phyloP scores from a whole-genome alignment of 2,888 invertebrate species.

The Lordiphosa andalusiaca region DNA sequence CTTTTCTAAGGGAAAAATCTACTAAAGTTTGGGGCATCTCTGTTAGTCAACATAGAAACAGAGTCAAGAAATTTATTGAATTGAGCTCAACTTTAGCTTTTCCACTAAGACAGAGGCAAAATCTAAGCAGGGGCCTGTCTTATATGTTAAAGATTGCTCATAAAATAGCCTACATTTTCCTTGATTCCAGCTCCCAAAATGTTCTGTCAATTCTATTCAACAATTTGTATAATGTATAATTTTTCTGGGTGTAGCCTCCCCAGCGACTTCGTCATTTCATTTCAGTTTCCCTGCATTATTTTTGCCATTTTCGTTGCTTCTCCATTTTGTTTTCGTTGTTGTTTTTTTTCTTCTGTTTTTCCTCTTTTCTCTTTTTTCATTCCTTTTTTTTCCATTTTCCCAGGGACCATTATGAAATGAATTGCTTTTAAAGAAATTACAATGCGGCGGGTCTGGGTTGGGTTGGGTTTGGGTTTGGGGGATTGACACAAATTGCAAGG shows the following conservation, averaged over 20 bases:
- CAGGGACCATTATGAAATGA: slow-evolving; percentile 71
- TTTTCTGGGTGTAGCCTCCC: slow-evolving; percentile 4
- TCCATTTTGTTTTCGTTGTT: slow-evolving; percentile 25
- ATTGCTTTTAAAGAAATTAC: slow-evolving; percentile 78
- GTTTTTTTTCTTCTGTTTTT: slow-evolving; percentile 35
- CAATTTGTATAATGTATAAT: background rate
- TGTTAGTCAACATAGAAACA: too few relatives aligned
- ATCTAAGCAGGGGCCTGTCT: too few relatives aligned
- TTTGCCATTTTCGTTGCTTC: slow-evolving; percentile 57
- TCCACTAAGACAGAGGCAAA: too few relatives aligned
- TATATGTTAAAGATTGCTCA: too few relatives aligned
- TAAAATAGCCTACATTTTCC: too few relatives aligned
- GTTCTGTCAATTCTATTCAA: too few relatives aligned
- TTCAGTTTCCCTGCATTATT: slow-evolving; percentile 51
- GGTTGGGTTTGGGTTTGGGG: slow-evolving; percentile 17
- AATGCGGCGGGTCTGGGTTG: slow-evolving; percentile 55
- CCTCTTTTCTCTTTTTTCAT: slow-evolving; percentile 33
- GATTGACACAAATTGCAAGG: slow-evolving; percentile 42
- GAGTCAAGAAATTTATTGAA: too few relatives aligned
- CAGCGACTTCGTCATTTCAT: slow-evolving; percentile 38
- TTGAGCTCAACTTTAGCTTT: too few relatives aligned
- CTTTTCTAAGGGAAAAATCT: too few relatives aligned
- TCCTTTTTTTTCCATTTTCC: slow-evolving; percentile 32
- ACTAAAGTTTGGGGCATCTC: too few relatives aligned
- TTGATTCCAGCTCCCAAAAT: too few relatives aligned